Conservation (phyloP, 1,140 invertebrate species). For the Anastatus disparis region DNA sequence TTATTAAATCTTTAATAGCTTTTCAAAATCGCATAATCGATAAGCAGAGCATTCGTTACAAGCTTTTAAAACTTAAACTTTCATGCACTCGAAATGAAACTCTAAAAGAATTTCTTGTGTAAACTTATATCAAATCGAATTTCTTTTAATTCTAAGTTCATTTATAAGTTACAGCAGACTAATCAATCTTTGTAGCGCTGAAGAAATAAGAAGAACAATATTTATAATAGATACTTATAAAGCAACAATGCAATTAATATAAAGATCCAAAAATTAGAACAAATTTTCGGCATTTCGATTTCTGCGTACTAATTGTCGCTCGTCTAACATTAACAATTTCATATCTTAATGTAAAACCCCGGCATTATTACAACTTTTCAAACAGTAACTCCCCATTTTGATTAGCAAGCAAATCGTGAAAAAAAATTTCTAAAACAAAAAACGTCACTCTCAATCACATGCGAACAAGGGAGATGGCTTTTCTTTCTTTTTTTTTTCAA, state of each 20-base stretch:
- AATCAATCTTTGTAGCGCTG: conserved; percentile 8
- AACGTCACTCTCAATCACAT: not conserved
- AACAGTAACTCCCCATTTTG: not conserved
- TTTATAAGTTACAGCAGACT: conserved; percentile 6
- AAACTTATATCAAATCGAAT: conserved; percentile 20
- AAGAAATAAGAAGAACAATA: conserved; percentile 3
- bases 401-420: not conserved
- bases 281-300: not conserved
- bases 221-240: not conserved
- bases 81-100: conserved; percentile 27
- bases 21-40: too few species aligned
- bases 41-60: conserved; percentile 5
- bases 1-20: not conserved
- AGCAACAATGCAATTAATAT: not conserved
- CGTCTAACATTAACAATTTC: not conserved
- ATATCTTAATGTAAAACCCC: conserved; percentile 13
- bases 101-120: not conserved
- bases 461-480: conserved; percentile 20
- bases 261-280: not conserved
- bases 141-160: conserved; percentile 26
- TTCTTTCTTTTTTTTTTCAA: conserved; percentile 56
- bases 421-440: not conserved
- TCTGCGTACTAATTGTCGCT: conserved; percentile 13
- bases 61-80: conserved; percentile 11
- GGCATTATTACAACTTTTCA: not conserved